phyloP scores from a whole-genome alignment of 2,888 invertebrate species.

The Unio pictorum region DNA sequence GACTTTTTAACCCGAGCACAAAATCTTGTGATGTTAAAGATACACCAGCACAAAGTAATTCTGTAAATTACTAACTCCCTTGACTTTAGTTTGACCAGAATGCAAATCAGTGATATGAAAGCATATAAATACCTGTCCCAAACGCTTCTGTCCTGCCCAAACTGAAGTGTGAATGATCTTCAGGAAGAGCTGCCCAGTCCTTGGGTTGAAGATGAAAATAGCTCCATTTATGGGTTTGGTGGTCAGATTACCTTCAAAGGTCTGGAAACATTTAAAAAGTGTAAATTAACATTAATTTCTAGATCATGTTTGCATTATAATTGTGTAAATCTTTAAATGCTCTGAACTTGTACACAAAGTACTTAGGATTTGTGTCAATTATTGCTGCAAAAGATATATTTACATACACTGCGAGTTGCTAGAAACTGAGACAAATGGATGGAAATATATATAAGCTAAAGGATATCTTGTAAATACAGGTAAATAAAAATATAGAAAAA shows the following conservation, averaged over 20 bases:
- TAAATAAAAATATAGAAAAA: too few species aligned
- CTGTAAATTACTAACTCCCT: too few species aligned
- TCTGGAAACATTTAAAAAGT: conserved; percentile 72
- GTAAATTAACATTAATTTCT: neutral
- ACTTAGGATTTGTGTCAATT: too few species aligned
- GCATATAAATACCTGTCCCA: conserved; percentile 82
- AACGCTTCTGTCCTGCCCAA: conserved; percentile 99
- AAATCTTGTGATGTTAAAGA: too few species aligned
- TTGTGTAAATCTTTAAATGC: neutral
- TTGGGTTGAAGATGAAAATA: conserved; percentile 99
- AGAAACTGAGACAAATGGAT: neutral
- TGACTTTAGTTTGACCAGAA: neutral
- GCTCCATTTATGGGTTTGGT: conserved; percentile 99
- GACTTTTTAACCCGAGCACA: too few species aligned
- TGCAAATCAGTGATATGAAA: neutral
- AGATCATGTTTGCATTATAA: neutral
- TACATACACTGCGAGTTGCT: too few species aligned
- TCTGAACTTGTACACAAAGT: too few species aligned
- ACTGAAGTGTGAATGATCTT: conserved; percentile 99
- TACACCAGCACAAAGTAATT: too few species aligned
- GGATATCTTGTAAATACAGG: too few species aligned
- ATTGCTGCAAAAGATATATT: too few species aligned
- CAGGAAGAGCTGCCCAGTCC: conserved; percentile 98
- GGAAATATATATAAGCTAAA: too few species aligned
- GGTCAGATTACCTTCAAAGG: conserved; percentile 98